Percentiles rank a stretch among this genome's conserved stretches.
phyloP scores from a whole-genome alignment of 2,113 vertebrate genomes.

The Ceyx margarethae region DNA sequence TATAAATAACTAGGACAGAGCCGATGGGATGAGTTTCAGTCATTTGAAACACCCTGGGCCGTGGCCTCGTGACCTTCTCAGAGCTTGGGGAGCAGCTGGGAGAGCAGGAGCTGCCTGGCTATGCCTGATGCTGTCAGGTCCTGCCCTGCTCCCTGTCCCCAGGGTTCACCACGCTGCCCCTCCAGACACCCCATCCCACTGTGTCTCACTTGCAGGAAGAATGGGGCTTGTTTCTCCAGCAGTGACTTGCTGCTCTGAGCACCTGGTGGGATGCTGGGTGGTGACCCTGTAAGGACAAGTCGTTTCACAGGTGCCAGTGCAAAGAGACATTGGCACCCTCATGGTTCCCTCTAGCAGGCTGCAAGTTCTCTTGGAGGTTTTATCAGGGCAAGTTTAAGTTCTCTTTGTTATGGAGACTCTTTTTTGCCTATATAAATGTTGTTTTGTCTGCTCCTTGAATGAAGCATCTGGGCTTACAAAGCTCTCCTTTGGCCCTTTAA shows the following conservation, averaged over 20 bases:
- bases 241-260: rapidly evolving
- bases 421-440: not conserved
- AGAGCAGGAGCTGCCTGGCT: not conserved
- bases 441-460: not conserved
- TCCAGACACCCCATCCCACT: not conserved
- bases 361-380: not conserved
- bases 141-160: not conserved
- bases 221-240: rapidly evolving
- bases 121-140: not conserved
- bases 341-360: not conserved
- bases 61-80: rapidly evolving
- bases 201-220: rapidly evolving
- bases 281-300: not conserved
- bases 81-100: not conserved
- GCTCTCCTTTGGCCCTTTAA: not conserved
- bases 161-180: rapidly evolving
- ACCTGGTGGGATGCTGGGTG: not conserved
- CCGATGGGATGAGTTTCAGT: not conserved
- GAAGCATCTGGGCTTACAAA: not conserved
- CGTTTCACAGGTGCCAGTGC: not conserved
- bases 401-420: not conserved
- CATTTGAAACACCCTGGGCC: not conserved
- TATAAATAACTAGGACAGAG: not conserved
- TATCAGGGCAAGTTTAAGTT: not conserved
- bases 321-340: not conserved